These are phyloP conservation scores for Amblyopsis hoosieri DNA, from an alignment of 2,797 vertebrate species.

Conservation along the genomic window DNA sequence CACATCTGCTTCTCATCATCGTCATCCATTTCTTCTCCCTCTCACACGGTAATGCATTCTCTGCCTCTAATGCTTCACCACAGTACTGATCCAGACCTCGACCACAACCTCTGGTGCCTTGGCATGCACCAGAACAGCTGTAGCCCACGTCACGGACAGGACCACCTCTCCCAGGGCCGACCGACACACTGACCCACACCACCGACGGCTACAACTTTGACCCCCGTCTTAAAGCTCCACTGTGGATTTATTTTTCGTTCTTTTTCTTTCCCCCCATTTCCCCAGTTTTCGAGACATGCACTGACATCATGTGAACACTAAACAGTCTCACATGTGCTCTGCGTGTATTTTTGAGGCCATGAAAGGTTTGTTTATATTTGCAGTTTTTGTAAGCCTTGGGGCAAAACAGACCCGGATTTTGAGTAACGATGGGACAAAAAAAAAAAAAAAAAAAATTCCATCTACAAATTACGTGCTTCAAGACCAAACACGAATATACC, in stretches of 20 bases:
- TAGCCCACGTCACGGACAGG: slow-evolving; percentile 40
- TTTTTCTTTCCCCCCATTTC: slow-evolving; percentile 34
- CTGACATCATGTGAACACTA: not conserved
- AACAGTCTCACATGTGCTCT: not conserved
- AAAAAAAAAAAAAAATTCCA: slow-evolving; percentile 46
- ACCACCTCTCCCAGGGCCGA: slow-evolving; percentile 71
- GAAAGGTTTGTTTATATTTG: slow-evolving; percentile 51
- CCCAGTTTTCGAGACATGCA: slow-evolving; percentile 44
- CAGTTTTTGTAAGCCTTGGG: not conserved
- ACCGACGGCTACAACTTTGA: not conserved
- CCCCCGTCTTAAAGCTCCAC: slow-evolving; percentile 22
- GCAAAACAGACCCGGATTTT: slow-evolving; percentile 11
- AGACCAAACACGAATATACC: slow-evolving; percentile 59
- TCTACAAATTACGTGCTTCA: slow-evolving; percentile 44
- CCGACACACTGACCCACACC: slow-evolving; percentile 31
- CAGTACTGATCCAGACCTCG: slow-evolving; percentile 52
- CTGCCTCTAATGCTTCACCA: slow-evolving; percentile 48
- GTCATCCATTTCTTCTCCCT: slow-evolving; percentile 58
- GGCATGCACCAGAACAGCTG: slow-evolving; percentile 67
- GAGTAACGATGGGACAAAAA: slow-evolving; percentile 41
- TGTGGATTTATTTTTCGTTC: slow-evolving; percentile 42
- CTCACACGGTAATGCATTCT: slow-evolving; percentile 15
- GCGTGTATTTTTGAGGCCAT: slow-evolving; percentile 16
- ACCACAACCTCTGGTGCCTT: slow-evolving; percentile 58
- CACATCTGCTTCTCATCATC: slow-evolving; percentile 74